Conservation (phyloP, 1,140 invertebrate species). For the Zeugodacus cucurbitae region DNA sequence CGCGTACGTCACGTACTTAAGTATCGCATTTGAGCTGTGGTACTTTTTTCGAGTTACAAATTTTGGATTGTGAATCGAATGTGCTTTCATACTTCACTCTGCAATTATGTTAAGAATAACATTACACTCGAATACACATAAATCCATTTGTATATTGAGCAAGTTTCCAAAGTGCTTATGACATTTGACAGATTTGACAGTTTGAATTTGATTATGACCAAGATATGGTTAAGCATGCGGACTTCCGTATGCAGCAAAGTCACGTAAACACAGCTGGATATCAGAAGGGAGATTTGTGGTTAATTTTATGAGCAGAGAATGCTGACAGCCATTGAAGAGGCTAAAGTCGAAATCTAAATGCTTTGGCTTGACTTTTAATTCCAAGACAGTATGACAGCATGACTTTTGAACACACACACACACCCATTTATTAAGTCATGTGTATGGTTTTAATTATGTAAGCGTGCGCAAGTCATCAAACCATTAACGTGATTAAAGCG, state of each 20-base stretch:
- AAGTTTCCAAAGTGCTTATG: not conserved
- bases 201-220: not conserved
- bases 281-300: not conserved
- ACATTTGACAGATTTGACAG: constrained; percentile 17
- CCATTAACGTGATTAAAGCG: constrained; percentile 7
- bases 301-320: not conserved
- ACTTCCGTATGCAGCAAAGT: not conserved
- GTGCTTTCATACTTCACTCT: not conserved
- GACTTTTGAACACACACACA: not conserved
- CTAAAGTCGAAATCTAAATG: not conserved
- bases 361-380: not conserved
- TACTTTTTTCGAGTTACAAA: not conserved
- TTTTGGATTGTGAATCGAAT: not conserved
- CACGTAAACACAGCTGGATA: constrained; percentile 11
- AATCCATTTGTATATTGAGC: not conserved
- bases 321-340: not conserved
- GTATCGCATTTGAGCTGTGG: too few relatives aligned
- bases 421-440: not conserved
- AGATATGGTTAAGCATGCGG: not conserved
- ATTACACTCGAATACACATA: not conserved
- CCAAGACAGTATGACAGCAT: not conserved
- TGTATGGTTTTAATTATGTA: not conserved
- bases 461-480: not conserved
- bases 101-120: not conserved
- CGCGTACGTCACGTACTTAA: not conserved